Evolutionary conservation across 2,888 invertebrate species (phyloP).

Genomic region (Aspidiotus rigidus): DNA sequence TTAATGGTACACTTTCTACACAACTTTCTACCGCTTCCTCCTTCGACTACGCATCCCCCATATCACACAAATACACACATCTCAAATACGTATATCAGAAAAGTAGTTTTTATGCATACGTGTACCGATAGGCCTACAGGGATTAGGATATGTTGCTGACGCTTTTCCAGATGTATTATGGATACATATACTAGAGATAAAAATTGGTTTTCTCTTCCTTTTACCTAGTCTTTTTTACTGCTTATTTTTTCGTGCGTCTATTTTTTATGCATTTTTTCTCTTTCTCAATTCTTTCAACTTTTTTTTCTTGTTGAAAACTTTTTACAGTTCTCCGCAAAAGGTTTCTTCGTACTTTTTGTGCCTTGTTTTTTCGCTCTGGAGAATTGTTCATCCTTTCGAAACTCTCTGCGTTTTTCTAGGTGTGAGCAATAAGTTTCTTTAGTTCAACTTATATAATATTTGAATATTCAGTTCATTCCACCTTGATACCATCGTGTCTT

Average conservation of each 20-base stretch:
- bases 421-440: neutral
- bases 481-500: no score
- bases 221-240: slow-evolving; percentile 5
- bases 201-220: slow-evolving; percentile 29
- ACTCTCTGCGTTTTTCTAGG: neutral
- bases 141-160: slow-evolving; percentile 30
- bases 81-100: slow-evolving; percentile 30
- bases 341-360: slow-evolving; percentile 1
- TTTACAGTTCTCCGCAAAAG: neutral
- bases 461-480: no score
- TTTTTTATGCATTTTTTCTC: slow-evolving; percentile 20
- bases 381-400: neutral
- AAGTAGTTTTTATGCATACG: slow-evolving; percentile 32
- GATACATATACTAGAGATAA: slow-evolving; percentile 31
- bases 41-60: slow-evolving; percentile 5
- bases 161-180: slow-evolving; percentile 31
- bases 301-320: slow-evolving; percentile 5
- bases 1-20: slow-evolving; percentile 23
- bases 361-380: neutral
- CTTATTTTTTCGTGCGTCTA: slow-evolving; percentile 11
- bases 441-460: no score
- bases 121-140: slow-evolving; percentile 33
- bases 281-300: slow-evolving; percentile 17
- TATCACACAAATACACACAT: slow-evolving; percentile 14
- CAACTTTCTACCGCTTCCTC: slow-evolving; percentile 24